Evolutionary conservation across 2,113 vertebrate species (phyloP).

Genomic region (Podocnemis expansa): DNA sequence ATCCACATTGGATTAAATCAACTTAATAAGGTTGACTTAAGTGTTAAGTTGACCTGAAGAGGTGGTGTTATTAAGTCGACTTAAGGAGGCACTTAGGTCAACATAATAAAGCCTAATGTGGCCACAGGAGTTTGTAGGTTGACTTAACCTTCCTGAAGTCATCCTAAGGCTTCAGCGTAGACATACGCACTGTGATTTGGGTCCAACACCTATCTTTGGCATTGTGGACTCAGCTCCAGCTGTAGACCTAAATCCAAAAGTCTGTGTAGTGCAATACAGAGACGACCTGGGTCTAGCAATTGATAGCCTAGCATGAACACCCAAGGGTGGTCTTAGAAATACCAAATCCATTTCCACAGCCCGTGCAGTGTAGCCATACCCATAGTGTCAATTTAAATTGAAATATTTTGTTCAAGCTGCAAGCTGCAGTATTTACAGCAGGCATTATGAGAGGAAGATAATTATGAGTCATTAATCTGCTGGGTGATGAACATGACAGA

Average conservation of each 20-base stretch:
- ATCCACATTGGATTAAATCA: too few species aligned
- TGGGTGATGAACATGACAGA: constrained; percentile 17
- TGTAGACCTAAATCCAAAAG: not conserved
- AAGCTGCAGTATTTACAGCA: not conserved
- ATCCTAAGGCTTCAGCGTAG: too few species aligned
- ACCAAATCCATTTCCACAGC: not conserved
- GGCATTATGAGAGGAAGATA: constrained; percentile 43
- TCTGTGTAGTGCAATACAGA: not conserved
- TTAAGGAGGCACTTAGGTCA: too few species aligned
- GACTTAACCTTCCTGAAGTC: too few species aligned
- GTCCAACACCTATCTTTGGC: not conserved
- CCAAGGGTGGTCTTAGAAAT: not conserved
- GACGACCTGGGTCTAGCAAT: not conserved
- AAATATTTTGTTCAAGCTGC: constrained; percentile 1
- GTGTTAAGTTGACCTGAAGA: too few species aligned
- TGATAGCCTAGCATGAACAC: not conserved
- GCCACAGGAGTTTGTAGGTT: too few species aligned
- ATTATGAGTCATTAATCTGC: constrained; percentile 52
- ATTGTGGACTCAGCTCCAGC: not conserved
- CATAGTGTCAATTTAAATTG: constrained; percentile 27
- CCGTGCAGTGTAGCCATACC: not conserved
- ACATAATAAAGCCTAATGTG: too few species aligned
- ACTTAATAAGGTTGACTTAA: too few species aligned
- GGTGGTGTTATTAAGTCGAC: too few species aligned
- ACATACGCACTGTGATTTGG: not conserved